phyloP scores from a whole-genome alignment of 1,140 invertebrate genomes.

The Drosophila funebris region DNA sequence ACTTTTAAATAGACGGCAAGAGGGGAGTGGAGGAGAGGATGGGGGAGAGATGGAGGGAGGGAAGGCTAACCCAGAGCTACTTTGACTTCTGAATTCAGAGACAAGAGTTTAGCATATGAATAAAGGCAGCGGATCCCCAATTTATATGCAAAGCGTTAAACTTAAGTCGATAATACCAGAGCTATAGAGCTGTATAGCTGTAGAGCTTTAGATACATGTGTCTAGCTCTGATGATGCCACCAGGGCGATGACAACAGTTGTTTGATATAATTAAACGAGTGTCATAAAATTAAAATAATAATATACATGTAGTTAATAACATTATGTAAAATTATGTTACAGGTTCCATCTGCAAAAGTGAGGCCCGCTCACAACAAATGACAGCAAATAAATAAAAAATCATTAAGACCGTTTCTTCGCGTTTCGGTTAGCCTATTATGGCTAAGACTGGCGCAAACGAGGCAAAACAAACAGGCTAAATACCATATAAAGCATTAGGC shows the following conservation, averaged over 20 bases:
- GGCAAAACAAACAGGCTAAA: slow-evolving; percentile 45
- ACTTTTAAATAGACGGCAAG: slow-evolving; percentile 76
- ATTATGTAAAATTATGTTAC: slow-evolving; percentile 77
- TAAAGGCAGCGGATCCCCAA: slow-evolving; percentile 46
- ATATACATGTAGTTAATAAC: slow-evolving; percentile 54
- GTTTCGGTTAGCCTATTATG: slow-evolving; percentile 39
- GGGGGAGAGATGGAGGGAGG: neutral
- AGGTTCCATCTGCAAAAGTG: slow-evolving; percentile 55
- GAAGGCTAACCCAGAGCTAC: slow-evolving; percentile 39
- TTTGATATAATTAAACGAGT: slow-evolving; percentile 70
- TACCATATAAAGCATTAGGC: slow-evolving; percentile 68
- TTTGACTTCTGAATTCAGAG: slow-evolving; percentile 69
- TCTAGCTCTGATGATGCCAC: slow-evolving; percentile 58
- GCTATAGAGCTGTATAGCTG: slow-evolving; percentile 7
- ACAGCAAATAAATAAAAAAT: slow-evolving; percentile 76
- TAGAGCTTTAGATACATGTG: neutral
- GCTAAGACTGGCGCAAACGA: slow-evolving; percentile 11
- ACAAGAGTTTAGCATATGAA: slow-evolving; percentile 73
- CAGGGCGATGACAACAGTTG: slow-evolving; percentile 16
- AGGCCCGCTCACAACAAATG: slow-evolving; percentile 58
- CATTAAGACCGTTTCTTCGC: slow-evolving; percentile 63
- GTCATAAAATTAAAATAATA: slow-evolving; percentile 47
- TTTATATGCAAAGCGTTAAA: slow-evolving; percentile 69
- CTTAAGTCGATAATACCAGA: slow-evolving; percentile 49
- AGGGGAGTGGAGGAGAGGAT: neutral